These are phyloP conservation scores for Tribolium madens DNA, from an alignment of 1,140 invertebrate genomes.

Conservation along the genomic window DNA sequence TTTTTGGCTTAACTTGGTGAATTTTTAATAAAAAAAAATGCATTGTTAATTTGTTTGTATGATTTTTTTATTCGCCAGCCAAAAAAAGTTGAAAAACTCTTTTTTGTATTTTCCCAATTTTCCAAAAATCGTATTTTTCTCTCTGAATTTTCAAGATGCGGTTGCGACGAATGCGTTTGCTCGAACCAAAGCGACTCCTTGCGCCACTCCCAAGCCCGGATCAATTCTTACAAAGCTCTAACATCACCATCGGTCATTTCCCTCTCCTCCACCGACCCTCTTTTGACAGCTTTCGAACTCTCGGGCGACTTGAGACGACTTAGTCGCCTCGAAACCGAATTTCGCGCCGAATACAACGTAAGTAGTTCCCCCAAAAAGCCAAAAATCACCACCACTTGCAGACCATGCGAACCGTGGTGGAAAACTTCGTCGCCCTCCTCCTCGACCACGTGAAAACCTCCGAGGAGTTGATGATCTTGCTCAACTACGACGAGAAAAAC, in stretches of 20 bases:
- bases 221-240: slow-evolving; percentile 92
- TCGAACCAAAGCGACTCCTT: slow-evolving; percentile 81
- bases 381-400: not conserved
- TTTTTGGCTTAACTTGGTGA: too few relatives aligned
- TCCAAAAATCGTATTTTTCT: too few relatives aligned
- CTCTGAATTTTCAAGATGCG: slow-evolving; percentile 76
- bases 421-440: slow-evolving; percentile 92
- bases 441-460: slow-evolving; percentile 90
- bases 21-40: too few relatives aligned
- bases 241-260: slow-evolving; percentile 92
- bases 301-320: slow-evolving; percentile 86
- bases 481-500: slow-evolving; percentile 85
- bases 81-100: too few relatives aligned
- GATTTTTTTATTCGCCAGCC: too few relatives aligned
- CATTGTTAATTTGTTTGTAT: too few relatives aligned
- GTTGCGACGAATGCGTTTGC: slow-evolving; percentile 82
- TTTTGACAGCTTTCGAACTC: slow-evolving; percentile 86
- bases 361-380: not conserved
- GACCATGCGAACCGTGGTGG: slow-evolving; percentile 56
- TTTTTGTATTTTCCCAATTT: too few relatives aligned
- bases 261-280: slow-evolving; percentile 85
- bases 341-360: slow-evolving; percentile 20
- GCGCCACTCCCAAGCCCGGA: slow-evolving; percentile 86
- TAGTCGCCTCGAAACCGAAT: slow-evolving; percentile 79
- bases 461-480: slow-evolving; percentile 89